Evolutionary conservation across 2,888 invertebrate species (phyloP), one percentile per base, ranked within the genome.

Genomic region (Hemaris fuciformis): DNA sequence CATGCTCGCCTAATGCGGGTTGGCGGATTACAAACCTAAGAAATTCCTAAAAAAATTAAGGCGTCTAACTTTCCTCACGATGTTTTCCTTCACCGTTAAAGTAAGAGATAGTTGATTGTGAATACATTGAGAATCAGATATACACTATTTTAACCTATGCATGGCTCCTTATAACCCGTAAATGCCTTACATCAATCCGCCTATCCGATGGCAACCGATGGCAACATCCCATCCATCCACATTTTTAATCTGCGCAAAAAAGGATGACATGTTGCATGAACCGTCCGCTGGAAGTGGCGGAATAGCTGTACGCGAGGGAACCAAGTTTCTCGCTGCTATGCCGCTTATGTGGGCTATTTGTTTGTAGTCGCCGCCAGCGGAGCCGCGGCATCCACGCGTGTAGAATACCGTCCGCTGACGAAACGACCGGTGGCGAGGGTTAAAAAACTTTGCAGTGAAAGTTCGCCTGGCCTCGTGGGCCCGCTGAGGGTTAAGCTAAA

Each of bases 301-400:
- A 85, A 90, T 89, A 86, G 89, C 82, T 85, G 88, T 88, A 85
- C 79, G 79, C 81, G 77, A 81, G 72, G 75, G 79, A 81, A 83
- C 81, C 81, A 75, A 76, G 83, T 83, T 79, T 85, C 87, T 78
- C 67, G 69, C 81, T 80, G 88, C 80, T 88, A 92, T 92, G 83
- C 87, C 68, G 77, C 73, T 77, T 84, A 91, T 89, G 86, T 73
- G 72, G 72, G 85, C 74, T 73, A 87, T 84, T 80, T 81, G 89
- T 92, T 92, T 92, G 89, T 83, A 76, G 64, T 70, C 69, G 83
- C 91, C 91, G 90, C 74, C 73, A 59, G 69, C 82, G 70, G 73
- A 75, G 77, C 82, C 64, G 69, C 73, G 77, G 74, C 68, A 75
- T 75, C 74, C 69, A 64, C 48, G 70, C 68, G 65, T 66, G 68